Evolutionary conservation across 2,797 vertebrate species (phyloP).

Genomic region (Platyrinchus mystaceus): DNA sequence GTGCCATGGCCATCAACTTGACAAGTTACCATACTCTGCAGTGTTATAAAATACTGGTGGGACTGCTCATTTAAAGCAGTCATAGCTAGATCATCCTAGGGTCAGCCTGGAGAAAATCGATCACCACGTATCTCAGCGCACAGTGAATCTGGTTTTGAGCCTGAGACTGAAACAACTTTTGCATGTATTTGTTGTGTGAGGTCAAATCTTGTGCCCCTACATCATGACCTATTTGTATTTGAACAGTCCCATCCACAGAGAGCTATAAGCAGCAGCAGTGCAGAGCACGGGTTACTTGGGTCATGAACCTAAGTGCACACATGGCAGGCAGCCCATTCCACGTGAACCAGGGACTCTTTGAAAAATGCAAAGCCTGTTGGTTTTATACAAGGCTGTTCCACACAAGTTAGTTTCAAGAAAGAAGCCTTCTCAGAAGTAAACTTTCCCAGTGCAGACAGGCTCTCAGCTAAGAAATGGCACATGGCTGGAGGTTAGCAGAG

Average conservation of each 20-base stretch:
- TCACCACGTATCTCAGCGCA: not conserved
- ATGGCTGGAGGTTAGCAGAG: not conserved
- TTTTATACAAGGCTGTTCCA: not conserved
- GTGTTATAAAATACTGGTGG: not conserved
- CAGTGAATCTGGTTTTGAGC: not conserved
- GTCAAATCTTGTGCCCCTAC: not conserved
- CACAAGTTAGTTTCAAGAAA: not conserved
- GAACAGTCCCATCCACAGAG: not conserved
- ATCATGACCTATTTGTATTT: not conserved
- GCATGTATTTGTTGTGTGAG: not conserved
- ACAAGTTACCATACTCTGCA: not conserved
- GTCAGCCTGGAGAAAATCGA: not conserved
- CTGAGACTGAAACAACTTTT: not conserved
- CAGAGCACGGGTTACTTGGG: not conserved
- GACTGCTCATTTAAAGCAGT: not conserved
- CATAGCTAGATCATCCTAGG: not conserved
- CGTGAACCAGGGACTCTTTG: fast-evolving
- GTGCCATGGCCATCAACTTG: not conserved
- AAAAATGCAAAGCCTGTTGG: not conserved
- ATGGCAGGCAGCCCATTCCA: fast-evolving
- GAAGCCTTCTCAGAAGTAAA: not conserved
- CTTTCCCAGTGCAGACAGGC: not conserved
- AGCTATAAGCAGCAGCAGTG: not conserved
- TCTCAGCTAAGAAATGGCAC: not conserved
- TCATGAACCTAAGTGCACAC: not conserved